Base-by-base conservation (phyloP, 2,113 vertebrate genomes). In the Phaetusa simplex region DNA sequence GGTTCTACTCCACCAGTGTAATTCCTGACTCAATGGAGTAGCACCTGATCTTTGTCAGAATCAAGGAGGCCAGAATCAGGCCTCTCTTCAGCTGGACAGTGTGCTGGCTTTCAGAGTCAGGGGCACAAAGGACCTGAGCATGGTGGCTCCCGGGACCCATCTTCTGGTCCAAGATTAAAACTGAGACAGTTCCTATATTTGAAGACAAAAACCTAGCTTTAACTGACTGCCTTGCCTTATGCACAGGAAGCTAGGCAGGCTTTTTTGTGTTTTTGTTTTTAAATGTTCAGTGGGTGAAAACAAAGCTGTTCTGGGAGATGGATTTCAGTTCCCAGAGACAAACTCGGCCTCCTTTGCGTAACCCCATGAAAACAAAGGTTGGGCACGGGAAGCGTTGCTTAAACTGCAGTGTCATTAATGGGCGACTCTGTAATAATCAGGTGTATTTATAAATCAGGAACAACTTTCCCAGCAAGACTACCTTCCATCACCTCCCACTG, bases 371-470 rank as follows among this genome's bases (percentile, higher is more conserved):
- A 97, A 95, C 36, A 77, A 73, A 36, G 30, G 18, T 81, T 79
- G 83, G 42, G 47, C 77, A 82, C 49, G 83, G 73, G 65, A 95
- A 74, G 79, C 21, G 19, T 85, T 84, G 85, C 27, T 80, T 92
- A 88, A 95, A 91, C 86, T 79, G 67, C 67, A 38, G 78, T 82
- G 93, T 82, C 93, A 83, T 88, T 90, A 96, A 77, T 78, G 36
- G 93, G 84, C 1, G 2, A 70, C 65, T 70, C 76, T 26, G 55
- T 97, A 95, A 97, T 95, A 91, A 97, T 74, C 90, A 96, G 84
- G 82, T 84, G 42, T 93, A 93, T 95, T 97, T 97, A 94, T 92
- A 97, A 91, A 84, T 42, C 82, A 96, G 71, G 69, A 94, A 82
- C 71, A 77, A 93, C 92, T 86, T 96, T 56, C 72, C 74, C 71